phyloP scores from a whole-genome alignment of 2,113 vertebrate species.

The Elgaria multicarinata region DNA sequence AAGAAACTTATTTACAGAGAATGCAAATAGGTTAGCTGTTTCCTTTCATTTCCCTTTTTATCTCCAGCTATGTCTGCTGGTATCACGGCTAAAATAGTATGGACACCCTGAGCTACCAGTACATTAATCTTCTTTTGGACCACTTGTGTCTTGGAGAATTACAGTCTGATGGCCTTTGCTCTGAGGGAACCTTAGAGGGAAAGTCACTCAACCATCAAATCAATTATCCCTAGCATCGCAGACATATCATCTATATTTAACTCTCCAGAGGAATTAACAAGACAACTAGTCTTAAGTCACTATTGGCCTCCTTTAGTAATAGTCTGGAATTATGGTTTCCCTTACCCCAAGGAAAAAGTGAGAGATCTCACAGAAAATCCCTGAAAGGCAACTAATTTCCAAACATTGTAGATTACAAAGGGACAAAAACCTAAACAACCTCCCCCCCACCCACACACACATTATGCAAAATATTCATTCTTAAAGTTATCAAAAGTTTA shows the following conservation, averaged over 20 bases:
- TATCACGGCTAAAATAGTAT: conserved; percentile 12
- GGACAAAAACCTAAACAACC: neutral
- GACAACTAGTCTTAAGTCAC: neutral
- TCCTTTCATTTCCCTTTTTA: conserved; percentile 11
- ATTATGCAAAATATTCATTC: neutral
- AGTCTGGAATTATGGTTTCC: neutral
- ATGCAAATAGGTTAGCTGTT: neutral
- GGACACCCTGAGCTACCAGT: neutral
- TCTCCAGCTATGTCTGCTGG: conserved; percentile 4
- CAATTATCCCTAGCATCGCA: conserved; percentile 30
- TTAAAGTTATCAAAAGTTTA: neutral
- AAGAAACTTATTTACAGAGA: conserved; percentile 39
- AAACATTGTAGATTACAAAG: neutral
- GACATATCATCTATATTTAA: conserved; percentile 39
- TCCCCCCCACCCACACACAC: neutral
- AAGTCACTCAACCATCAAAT: conserved; percentile 38
- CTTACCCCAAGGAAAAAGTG: neutral
- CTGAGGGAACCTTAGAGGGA: neutral
- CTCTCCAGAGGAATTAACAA: conserved; percentile 16
- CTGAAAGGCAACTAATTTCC: neutral
- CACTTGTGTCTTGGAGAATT: conserved; percentile 41
- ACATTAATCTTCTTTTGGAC: conserved; percentile 27
- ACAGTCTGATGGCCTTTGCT: neutral
- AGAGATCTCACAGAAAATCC: neutral
- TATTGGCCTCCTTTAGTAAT: neutral